phyloP scores from a whole-genome alignment of 1,140 invertebrate species.

The Conus betulinus region DNA sequence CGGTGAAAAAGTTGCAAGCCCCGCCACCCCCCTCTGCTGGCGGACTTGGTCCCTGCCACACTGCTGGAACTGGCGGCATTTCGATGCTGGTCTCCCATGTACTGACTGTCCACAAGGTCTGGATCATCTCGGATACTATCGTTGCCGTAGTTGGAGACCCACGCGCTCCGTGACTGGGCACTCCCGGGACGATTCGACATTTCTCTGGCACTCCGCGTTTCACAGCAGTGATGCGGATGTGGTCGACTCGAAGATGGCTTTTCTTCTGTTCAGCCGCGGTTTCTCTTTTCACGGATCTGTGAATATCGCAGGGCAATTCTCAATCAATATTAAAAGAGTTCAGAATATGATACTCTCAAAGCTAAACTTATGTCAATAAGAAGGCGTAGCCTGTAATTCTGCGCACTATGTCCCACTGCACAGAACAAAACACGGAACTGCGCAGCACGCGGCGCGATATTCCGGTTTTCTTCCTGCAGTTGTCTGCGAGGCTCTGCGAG shows the following conservation, averaged over 20 bases:
- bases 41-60: conserved; percentile 61
- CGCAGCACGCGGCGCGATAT: background rate
- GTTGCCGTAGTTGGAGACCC: conserved; percentile 56
- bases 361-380: no score
- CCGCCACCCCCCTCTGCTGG: background rate
- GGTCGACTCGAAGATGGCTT: background rate
- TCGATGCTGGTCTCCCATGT: conserved; percentile 46
- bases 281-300: no score
- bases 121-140: conserved; percentile 58
- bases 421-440: background rate
- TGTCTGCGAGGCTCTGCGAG: background rate
- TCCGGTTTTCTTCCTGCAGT: background rate
- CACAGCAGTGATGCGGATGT: background rate
- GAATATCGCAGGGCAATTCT: no score
- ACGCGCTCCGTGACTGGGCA: conserved; percentile 66
- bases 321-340: no score
- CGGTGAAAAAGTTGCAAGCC: conserved; percentile 48
- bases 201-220: background rate
- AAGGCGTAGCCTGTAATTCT: no score
- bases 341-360: no score
- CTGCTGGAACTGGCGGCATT: conserved; percentile 50
- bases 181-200: conserved; percentile 58
- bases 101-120: conserved; percentile 58
- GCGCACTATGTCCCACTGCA: background rate
- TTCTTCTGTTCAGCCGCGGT: no score